phyloP scores from a whole-genome alignment of 2,888 invertebrate genomes.

The Acanthosepion lycidas region DNA sequence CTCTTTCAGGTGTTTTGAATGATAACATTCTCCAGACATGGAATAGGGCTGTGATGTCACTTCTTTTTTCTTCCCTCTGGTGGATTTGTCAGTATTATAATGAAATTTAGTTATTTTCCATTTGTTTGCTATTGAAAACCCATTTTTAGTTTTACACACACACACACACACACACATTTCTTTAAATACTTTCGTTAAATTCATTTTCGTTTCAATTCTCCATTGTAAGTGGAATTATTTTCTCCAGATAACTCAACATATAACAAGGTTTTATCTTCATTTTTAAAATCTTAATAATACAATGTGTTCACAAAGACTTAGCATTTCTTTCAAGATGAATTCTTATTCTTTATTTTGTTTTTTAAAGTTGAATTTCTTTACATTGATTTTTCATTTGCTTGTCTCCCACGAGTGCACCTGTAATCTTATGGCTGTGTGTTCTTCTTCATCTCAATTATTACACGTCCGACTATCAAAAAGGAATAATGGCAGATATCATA shows the following conservation, averaged over 20 bases:
- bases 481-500: not conserved
- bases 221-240: not conserved
- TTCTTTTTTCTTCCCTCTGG: too few species aligned
- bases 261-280: not conserved
- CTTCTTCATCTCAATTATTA: not conserved
- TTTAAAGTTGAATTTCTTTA: not conserved
- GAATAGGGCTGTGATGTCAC: too few species aligned
- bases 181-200: not conserved
- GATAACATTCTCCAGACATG: too few species aligned
- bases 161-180: not conserved
- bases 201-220: not conserved
- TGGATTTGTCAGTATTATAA: too few species aligned
- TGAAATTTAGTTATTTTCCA: too few species aligned
- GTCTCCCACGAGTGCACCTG: not conserved
- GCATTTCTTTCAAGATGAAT: not conserved
- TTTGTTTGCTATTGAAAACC: too few species aligned
- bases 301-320: not conserved
- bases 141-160: too few species aligned
- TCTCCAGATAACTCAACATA: constrained; percentile 11
- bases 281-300: not conserved
- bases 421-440: not conserved
- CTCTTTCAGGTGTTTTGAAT: too few species aligned
- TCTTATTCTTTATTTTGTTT: not conserved
- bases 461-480: constrained; percentile 21
- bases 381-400: not conserved